Evolutionary conservation across 1,140 invertebrate species (phyloP).

Genomic region (Pseudomyrmex cubaensis): DNA sequence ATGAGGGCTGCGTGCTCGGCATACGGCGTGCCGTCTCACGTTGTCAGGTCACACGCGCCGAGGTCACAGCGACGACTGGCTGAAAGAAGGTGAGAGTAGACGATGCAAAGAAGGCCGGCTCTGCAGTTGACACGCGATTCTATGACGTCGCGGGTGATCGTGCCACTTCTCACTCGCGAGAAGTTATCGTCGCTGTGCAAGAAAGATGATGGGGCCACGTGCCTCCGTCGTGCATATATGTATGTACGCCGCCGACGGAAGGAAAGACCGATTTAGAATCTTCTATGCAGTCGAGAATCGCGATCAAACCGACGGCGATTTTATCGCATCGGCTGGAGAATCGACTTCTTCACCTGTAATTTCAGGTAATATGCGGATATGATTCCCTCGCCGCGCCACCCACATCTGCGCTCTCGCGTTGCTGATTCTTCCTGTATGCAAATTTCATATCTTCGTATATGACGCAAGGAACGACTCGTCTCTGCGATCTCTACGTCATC

Average conservation of each 20-base stretch:
- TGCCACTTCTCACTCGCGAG: slow-evolving; percentile 13
- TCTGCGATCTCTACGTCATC: neutral
- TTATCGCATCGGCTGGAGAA: slow-evolving; percentile 49
- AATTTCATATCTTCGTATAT: slow-evolving; percentile 27
- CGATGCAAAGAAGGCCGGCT: slow-evolving; percentile 51
- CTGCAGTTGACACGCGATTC: slow-evolving; percentile 57
- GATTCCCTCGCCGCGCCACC: slow-evolving; percentile 5
- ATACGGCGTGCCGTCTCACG: slow-evolving; percentile 73
- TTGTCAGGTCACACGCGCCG: slow-evolving; percentile 15
- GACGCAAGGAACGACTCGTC: slow-evolving; percentile 19
- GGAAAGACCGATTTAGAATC: slow-evolving; percentile 41
- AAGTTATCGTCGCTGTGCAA: neutral
- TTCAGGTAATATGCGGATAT: slow-evolving; percentile 37
- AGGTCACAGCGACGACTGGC: slow-evolving; percentile 49
- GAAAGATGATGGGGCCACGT: slow-evolving; percentile 36
- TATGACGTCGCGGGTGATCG: slow-evolving; percentile 27
- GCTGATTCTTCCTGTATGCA: slow-evolving; percentile 49
- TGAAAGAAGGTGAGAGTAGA: slow-evolving; percentile 40
- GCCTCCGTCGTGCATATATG: slow-evolving; percentile 26
- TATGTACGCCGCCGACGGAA: slow-evolving; percentile 3
- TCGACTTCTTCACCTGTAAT: slow-evolving; percentile 37
- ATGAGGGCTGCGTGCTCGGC: slow-evolving; percentile 77
- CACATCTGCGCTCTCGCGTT: slow-evolving; percentile 12
- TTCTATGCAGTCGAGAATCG: neutral
- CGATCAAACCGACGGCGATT: slow-evolving; percentile 40